Conservation (phyloP, 2,113 vertebrate species). For the Camelus bactrianus region DNA sequence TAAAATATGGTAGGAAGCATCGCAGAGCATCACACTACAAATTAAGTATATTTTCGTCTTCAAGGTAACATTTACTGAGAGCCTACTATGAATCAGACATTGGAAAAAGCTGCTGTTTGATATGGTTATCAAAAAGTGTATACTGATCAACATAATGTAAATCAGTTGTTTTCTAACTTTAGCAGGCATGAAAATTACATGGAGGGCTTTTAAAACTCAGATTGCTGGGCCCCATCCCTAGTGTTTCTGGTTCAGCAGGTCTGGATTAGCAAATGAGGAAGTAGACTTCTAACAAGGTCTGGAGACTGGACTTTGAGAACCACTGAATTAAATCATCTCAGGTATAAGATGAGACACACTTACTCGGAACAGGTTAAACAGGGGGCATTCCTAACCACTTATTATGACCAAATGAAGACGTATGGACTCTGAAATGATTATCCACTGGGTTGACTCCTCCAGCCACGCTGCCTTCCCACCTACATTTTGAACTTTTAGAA, state of each 20-base stretch:
- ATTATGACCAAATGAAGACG: neutral
- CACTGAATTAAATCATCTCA: neutral
- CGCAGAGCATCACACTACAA: neutral
- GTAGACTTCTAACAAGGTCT: neutral
- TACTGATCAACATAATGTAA: neutral
- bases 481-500: neutral
- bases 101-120: neutral
- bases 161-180: neutral
- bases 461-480: neutral
- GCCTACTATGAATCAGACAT: neutral
- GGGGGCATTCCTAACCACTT: neutral
- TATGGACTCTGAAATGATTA: neutral
- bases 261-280: neutral
- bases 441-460: neutral
- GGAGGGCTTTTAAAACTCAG: neutral
- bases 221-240: neutral
- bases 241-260: constrained; percentile 2
- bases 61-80: constrained; percentile 7
- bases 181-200: neutral
- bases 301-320: neutral
- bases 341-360: neutral
- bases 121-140: neutral
- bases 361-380: neutral
- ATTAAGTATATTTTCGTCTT: constrained; percentile 34
- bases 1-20: constrained; percentile 35